These are phyloP conservation scores for Melinaea marsaeus DNA, from an alignment of 2,888 invertebrate genomes.

Conservation along the genomic window DNA sequence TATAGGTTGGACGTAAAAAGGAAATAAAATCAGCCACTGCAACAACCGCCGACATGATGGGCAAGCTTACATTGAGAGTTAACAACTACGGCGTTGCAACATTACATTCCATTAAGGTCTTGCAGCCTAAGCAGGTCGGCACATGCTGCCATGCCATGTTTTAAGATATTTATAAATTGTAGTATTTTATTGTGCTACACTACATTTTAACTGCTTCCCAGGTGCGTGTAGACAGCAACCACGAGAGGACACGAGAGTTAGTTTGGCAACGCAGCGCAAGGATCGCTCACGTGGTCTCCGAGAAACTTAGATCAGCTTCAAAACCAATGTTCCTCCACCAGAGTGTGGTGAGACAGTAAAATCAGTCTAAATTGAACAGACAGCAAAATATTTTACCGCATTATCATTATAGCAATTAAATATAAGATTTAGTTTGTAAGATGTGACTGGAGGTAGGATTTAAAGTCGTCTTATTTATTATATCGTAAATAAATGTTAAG, in stretches of 20 bases:
- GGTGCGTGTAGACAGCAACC: slow-evolving; percentile 92
- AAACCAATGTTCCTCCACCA: slow-evolving; percentile 67
- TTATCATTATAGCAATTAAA: no score
- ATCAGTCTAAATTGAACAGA: no score
- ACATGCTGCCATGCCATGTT: no score
- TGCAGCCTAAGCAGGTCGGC: slow-evolving; percentile 90
- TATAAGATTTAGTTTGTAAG: no score
- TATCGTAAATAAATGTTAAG: slow-evolving; percentile 27
- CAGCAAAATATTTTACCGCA: no score
- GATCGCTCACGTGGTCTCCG: slow-evolving; percentile 90
- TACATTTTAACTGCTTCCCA: slow-evolving; percentile 47
- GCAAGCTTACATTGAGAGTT: slow-evolving; percentile 86
- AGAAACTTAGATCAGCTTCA: slow-evolving; percentile 81
- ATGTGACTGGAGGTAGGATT: no score
- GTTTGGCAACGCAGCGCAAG: slow-evolving; percentile 90
- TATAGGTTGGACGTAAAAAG: slow-evolving; percentile 85
- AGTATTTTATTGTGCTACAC: neutral
- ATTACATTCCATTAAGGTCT: slow-evolving; percentile 88
- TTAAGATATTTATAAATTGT: slow-evolving; percentile 22
- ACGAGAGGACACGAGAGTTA: slow-evolving; percentile 89
- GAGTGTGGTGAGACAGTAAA: slow-evolving; percentile 39
- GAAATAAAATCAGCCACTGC: slow-evolving; percentile 92
- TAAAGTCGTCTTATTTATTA: neutral
- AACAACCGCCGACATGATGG: slow-evolving; percentile 91
- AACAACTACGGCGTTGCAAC: slow-evolving; percentile 89